Base-by-base conservation (phyloP, 2,113 vertebrate genomes). In the Rhadina sibilatrix region DNA sequence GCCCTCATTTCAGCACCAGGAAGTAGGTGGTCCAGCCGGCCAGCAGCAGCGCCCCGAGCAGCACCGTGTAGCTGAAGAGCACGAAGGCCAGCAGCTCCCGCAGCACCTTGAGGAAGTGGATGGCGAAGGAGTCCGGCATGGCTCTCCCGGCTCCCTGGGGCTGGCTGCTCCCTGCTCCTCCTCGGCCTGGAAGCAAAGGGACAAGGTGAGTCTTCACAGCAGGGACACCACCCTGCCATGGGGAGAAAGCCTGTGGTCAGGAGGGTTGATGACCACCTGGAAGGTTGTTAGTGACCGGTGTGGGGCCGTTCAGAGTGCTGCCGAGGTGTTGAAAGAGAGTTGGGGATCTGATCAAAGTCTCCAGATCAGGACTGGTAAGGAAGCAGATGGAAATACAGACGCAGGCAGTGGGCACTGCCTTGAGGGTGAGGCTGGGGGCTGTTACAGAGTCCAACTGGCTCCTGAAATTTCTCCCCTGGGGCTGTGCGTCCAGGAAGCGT, bases 21-120 rank as follows among this genome's bases (percentile, higher is more conserved):
- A 99, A 99, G 59, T 99, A 99, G 5, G 99, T 99, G 18, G 99
- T 99, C 99, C 99, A 99, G 89, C 99, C 98, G 2, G 99, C 99
- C 16, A 99, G 97, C 63, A 99, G 97, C 96, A 99, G 97, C 3
- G 99, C 99, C 20, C 99, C 99, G 7, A 99, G 97, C 91, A 99
- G 97, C 91, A 99, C 98, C 0, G 99, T 99, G 98, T 99, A 99
- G 91, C 99, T 99, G 98, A 99, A 98, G 31, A 99, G 98, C 92
- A 99, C 98, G 37, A 99, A 99, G 91, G 99, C 99, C 78, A 99
- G 98, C 93, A 99, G 97, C 98, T 99, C 99, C 95, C 97, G 98
- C 96, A 99, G 98, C 88, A 99, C 98, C 96, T 98, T 98, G 75
- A 99, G 98, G 95, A 98, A 98, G 87, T 99, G 99, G 91, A 99